Percentiles rank a stretch among this genome's conserved stretches.
Conservation (phyloP, 2,888 invertebrate species). For the Drosophila anomalipes region DNA sequence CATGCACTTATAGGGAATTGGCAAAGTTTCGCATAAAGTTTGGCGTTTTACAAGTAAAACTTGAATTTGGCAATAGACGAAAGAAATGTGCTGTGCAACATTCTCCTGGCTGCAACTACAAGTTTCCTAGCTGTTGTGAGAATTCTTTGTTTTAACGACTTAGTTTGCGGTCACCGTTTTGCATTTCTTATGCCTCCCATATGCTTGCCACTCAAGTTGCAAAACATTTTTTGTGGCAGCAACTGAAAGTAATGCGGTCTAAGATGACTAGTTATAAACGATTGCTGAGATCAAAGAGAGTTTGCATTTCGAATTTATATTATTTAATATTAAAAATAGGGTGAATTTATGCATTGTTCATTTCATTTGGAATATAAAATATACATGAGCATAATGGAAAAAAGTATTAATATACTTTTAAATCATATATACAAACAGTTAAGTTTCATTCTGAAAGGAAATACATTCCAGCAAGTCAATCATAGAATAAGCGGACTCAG, state of each 20-base stretch:
- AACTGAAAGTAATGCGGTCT: constrained; percentile 8
- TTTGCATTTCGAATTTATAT: not conserved
- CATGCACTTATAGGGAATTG: constrained; percentile 44
- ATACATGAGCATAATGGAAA: not conserved
- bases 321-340: not conserved
- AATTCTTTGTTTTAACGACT: constrained; percentile 76
- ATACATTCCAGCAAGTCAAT: not conserved
- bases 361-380: not conserved
- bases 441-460: not conserved
- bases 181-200: not conserved
- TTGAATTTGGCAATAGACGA: constrained; percentile 65
- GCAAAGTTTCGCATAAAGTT: constrained; percentile 78
- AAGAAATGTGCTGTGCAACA: constrained; percentile 54
- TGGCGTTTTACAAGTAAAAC: constrained; percentile 73
- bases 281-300: not conserved
- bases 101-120: constrained; percentile 37
- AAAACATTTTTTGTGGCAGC: constrained; percentile 13
- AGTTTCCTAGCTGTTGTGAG: constrained; percentile 61
- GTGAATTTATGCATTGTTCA: not conserved
- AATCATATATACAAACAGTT: not conserved
- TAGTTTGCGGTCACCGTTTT: constrained; percentile 60
- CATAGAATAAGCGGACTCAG: not conserved
- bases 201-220: constrained; percentile 28
- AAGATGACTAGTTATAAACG: not conserved
- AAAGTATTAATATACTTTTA: not conserved